Percentiles rank a stretch among this genome's conserved stretches.
phyloP scores from a whole-genome alignment of 2,797 vertebrate genomes.

The Alfaro cultratus region DNA sequence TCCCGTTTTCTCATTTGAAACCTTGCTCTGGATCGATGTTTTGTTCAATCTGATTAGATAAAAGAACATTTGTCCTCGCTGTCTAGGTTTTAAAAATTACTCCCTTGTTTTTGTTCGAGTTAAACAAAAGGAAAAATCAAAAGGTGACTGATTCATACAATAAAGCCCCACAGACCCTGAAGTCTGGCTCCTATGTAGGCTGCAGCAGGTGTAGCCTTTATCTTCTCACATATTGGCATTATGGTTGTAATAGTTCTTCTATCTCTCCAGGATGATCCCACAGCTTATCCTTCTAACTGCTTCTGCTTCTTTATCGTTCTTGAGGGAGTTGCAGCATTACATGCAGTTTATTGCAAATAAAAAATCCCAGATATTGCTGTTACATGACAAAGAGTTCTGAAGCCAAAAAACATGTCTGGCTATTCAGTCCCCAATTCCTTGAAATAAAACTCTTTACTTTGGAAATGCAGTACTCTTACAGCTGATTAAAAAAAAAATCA shows the following conservation, averaged over 20 bases:
- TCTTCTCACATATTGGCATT: conserved; percentile 43
- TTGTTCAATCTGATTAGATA: conserved; percentile 51
- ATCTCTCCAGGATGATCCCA: background rate
- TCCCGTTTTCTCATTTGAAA: conserved; percentile 31
- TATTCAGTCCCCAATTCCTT: conserved; percentile 27
- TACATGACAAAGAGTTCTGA: conserved; percentile 13
- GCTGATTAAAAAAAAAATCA: conserved; percentile 20
- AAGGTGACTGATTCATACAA: conserved; percentile 40
- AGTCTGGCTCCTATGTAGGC: conserved; percentile 17
- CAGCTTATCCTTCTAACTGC: background rate
- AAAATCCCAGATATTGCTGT: conserved; percentile 39
- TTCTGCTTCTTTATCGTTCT: conserved; percentile 38
- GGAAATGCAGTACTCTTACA: conserved; percentile 3
- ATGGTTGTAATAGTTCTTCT: conserved; percentile 34
- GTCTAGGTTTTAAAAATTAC: conserved; percentile 48
- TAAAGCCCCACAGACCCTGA: conserved; percentile 53
- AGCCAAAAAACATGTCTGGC: conserved; percentile 21
- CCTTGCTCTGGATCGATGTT: conserved; percentile 36
- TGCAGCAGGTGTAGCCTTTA: conserved; percentile 19
- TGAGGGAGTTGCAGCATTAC: conserved; percentile 53
- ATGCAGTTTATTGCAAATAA: conserved; percentile 45
- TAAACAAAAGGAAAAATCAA: conserved; percentile 51
- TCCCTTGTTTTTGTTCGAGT: conserved; percentile 43
- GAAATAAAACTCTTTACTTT: conserved; percentile 19
- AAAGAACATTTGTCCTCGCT: conserved; percentile 42